Evolutionary conservation across 2,888 invertebrate genomes (phyloP).

Genomic region (Dorcus hopei): DNA sequence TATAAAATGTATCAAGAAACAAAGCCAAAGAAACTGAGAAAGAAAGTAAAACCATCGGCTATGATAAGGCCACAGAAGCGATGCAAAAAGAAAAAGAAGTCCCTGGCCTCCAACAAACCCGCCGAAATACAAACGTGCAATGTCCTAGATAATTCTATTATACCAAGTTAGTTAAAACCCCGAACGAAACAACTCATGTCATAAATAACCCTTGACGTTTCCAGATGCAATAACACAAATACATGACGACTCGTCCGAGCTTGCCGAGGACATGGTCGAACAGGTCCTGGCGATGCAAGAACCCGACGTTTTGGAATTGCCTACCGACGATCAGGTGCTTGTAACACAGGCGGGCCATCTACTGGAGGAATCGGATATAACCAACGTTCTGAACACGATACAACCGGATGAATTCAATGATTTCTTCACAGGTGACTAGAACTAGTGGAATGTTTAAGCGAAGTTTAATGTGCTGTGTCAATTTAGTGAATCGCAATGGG

Average conservation of each 20-base stretch:
- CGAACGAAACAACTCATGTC: no score
- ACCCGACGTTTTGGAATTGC: conserved; percentile 55
- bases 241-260: conserved; percentile 34
- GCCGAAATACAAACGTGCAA: conserved; percentile 14
- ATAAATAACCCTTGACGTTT: neutral
- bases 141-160: conserved; percentile 16
- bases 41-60: conserved; percentile 58
- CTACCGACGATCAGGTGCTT: conserved; percentile 54
- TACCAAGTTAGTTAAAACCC: conserved; percentile 10
- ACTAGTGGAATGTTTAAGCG: neutral
- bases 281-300: conserved; percentile 56
- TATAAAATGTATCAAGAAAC: conserved; percentile 74
- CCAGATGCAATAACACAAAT: conserved; percentile 9
- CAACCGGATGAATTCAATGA: conserved; percentile 82
- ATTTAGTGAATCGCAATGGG: conserved; percentile 65
- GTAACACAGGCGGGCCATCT: conserved; percentile 65
- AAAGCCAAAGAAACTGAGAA: conserved; percentile 67
- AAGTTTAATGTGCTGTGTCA: no score
- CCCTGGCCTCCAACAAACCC: conserved; percentile 1
- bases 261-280: conserved; percentile 52
- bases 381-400: conserved; percentile 73
- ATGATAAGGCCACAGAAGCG: conserved; percentile 57
- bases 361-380: conserved; percentile 71
- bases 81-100: conserved; percentile 52
- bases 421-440: conserved; percentile 64